phyloP scores from a whole-genome alignment of 2,113 vertebrate genomes.

The Progne subis region DNA sequence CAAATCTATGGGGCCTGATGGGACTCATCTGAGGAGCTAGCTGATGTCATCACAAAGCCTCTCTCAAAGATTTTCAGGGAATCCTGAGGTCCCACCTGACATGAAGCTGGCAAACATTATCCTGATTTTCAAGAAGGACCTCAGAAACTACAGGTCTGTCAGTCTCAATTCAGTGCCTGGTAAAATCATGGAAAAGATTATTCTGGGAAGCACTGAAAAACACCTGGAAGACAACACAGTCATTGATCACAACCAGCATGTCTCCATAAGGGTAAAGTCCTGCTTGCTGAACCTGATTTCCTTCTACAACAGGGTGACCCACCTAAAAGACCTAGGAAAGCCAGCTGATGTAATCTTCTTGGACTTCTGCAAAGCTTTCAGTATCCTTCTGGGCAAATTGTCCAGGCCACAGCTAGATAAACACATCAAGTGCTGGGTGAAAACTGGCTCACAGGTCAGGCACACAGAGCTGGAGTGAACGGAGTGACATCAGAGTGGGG shows the following conservation, averaged over 20 bases:
- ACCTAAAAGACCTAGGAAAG: neutral
- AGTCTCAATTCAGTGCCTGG: neutral
- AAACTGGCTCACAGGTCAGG: neutral
- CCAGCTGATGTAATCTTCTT: neutral
- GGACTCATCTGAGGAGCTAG: neutral
- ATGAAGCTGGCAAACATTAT: neutral
- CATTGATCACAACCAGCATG: neutral
- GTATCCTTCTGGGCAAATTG: neutral
- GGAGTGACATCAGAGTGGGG: neutral
- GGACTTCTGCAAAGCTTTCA: neutral
- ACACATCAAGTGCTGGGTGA: rapidly evolving
- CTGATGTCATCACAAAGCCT: neutral
- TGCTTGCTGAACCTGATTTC: neutral
- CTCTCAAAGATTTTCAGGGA: neutral
- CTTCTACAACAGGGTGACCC: neutral
- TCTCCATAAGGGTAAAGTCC: neutral
- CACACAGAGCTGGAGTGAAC: neutral
- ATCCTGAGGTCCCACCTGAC: neutral
- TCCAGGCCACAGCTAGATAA: neutral
- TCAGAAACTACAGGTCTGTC: neutral
- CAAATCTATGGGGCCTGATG: neutral
- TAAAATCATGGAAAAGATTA: neutral
- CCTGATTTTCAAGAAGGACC: neutral
- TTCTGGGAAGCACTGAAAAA: neutral
- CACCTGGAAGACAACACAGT: neutral